These are phyloP conservation scores for Campodea augens DNA, from an alignment of 1,140 invertebrate species.

Conservation along the genomic window DNA sequence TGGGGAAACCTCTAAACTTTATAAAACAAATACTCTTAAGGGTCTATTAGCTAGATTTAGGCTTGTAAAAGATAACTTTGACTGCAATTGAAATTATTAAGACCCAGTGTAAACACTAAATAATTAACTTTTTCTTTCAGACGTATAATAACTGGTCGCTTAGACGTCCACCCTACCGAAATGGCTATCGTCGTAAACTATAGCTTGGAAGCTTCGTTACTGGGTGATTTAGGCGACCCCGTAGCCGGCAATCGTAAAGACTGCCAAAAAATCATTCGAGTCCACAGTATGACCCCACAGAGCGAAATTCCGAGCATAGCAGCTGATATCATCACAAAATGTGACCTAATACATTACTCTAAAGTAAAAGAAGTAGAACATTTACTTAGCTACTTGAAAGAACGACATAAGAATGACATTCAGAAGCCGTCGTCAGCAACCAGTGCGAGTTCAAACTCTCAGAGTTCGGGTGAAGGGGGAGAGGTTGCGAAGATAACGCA, in stretches of 20 bases:
- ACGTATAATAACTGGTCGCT: conserved; percentile 57
- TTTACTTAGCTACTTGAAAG: conserved; percentile 78
- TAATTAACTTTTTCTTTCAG: too few species aligned
- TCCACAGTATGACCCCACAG: conserved; percentile 60
- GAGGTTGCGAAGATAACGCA: conserved; percentile 44
- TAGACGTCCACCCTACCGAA: conserved; percentile 80
- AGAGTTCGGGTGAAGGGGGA: conserved; percentile 9
- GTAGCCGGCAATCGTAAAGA: conserved; percentile 64
- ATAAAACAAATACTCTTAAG: too few species aligned
- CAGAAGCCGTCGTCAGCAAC: too few species aligned
- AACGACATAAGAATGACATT: conserved; percentile 54
- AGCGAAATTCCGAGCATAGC: conserved; percentile 63
- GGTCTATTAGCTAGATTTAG: too few species aligned
- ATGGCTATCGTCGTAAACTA: conserved; percentile 80
- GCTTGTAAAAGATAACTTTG: too few species aligned
- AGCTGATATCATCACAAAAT: conserved; percentile 72
- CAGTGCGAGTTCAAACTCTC: conserved; percentile 8
- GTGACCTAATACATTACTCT: conserved; percentile 67
- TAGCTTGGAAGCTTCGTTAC: conserved; percentile 65
- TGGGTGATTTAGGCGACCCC: conserved; percentile 61
- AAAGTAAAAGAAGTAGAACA: conserved; percentile 74
- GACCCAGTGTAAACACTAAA: too few species aligned
- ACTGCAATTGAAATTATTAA: too few species aligned
- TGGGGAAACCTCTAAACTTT: too few species aligned
- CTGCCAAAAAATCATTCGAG: conserved; percentile 62